Evolutionary conservation across 2,888 invertebrate genomes (phyloP).

Genomic region (Belgica antarctica): DNA sequence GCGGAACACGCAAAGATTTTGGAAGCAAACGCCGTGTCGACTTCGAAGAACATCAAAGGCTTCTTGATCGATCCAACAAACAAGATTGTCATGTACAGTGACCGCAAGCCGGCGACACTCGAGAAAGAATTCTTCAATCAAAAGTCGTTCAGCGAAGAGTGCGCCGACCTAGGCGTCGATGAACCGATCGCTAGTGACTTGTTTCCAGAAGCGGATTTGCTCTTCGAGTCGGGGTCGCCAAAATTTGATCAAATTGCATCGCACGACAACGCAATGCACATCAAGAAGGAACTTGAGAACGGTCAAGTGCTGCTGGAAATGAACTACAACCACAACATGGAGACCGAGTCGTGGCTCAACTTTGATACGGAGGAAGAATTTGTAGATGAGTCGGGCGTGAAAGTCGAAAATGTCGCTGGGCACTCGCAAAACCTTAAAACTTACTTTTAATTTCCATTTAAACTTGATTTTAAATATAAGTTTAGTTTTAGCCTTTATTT

Average conservation of each 20-base stretch:
- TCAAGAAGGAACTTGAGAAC: conserved; percentile 38
- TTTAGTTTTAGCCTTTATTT: background rate
- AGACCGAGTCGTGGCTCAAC: conserved; percentile 36
- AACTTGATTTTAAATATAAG: background rate
- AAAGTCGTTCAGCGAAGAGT: conserved; percentile 74
- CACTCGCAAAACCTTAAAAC: background rate
- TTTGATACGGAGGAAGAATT: conserved; percentile 40
- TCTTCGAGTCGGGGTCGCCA: conserved; percentile 67
- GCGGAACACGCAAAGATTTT: background rate
- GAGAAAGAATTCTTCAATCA: conserved; percentile 61
- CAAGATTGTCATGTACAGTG: conserved; percentile 46
- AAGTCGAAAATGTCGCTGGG: background rate
- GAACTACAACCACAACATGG: conserved; percentile 39
- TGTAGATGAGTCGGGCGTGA: conserved; percentile 16
- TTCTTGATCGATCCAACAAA: conserved; percentile 39
- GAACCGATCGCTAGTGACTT: conserved; percentile 76
- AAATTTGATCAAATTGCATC: conserved; percentile 40
- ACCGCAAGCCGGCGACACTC: conserved; percentile 58
- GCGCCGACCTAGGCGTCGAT: conserved; percentile 75
- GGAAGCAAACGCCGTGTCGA: background rate
- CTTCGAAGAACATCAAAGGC: background rate
- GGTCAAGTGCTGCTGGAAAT: conserved; percentile 35
- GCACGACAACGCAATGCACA: conserved; percentile 20
- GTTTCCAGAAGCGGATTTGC: conserved; percentile 72
- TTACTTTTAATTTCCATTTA: conserved; percentile 10